Conservation (phyloP, 2,888 invertebrate genomes). For the Chirona hameri region DNA sequence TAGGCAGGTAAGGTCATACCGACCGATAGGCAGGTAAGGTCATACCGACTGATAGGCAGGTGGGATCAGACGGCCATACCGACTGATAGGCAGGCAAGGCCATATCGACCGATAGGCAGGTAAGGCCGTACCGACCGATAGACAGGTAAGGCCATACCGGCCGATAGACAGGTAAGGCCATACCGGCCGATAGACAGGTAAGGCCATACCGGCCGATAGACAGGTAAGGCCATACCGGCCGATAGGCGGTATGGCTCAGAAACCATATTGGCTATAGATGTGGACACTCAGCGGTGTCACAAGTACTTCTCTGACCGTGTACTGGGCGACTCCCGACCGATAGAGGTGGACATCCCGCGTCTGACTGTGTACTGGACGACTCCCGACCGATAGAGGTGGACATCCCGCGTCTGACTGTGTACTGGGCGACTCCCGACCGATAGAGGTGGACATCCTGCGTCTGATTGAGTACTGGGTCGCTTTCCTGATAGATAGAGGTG, state of each 20-base stretch:
- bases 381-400: no score
- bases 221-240: slow-evolving; percentile 66
- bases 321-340: slow-evolving; percentile 54
- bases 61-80: slow-evolving; percentile 72
- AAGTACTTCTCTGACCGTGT: no score
- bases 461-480: no score
- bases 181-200: not conserved
- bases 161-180: not conserved
- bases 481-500: no score
- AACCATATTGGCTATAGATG: not conserved
- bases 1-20: no score
- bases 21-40: not conserved
- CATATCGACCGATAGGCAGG: no score
- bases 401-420: no score
- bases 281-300: no score
- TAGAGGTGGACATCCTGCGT: no score
- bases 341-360: slow-evolving; percentile 97
- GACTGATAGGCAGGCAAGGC: slow-evolving; percentile 59
- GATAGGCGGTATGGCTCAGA: slow-evolving; percentile 67
- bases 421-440: no score
- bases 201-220: not conserved
- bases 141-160: slow-evolving; percentile 56
- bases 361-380: no score
- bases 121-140: slow-evolving; percentile 61
- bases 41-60: not conserved